These are phyloP conservation scores for Oreochromis niloticus DNA, from an alignment of 2,113 vertebrate genomes.

Conservation along the genomic window DNA sequence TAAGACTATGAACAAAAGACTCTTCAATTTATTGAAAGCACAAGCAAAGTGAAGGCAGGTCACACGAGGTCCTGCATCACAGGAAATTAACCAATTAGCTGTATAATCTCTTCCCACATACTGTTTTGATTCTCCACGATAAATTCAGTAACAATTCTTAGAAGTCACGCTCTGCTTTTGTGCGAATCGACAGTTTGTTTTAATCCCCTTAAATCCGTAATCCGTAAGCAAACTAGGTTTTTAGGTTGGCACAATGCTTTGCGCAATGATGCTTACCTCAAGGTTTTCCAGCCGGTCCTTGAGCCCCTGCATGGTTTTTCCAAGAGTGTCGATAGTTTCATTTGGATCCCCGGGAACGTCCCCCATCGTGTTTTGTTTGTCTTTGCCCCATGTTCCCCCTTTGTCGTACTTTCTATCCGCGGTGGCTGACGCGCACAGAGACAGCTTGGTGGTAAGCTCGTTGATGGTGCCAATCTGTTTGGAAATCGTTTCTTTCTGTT, in stretches of 20 bases:
- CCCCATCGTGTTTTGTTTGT: conserved; percentile 88
- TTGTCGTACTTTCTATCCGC: conserved; percentile 66
- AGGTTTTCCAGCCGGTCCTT: conserved; percentile 91
- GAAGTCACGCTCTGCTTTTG: not conserved
- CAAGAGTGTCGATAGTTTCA: conserved; percentile 86
- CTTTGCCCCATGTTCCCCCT: conserved; percentile 73
- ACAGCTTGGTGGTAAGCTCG: conserved; percentile 89
- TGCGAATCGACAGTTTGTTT: not conserved
- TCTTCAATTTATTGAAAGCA: not conserved
- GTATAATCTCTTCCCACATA: not conserved
- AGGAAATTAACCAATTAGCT: not conserved
- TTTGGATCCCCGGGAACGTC: conserved; percentile 89
- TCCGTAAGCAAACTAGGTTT: not conserved
- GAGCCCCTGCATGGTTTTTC: conserved; percentile 89
- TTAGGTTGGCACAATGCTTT: conserved; percentile 19
- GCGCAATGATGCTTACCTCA: conserved; percentile 74
- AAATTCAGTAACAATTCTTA: not conserved
- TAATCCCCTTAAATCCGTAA: not conserved
- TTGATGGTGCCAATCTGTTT: conserved; percentile 87
- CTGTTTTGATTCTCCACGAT: not conserved
- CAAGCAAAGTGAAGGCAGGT: not conserved
- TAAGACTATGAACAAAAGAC: not conserved
- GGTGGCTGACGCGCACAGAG: conserved; percentile 79
- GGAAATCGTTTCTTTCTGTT: conserved; percentile 90
- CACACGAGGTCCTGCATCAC: not conserved